Conservation (phyloP, 2,113 vertebrate species). For the Pelecanoides urinatrix region DNA sequence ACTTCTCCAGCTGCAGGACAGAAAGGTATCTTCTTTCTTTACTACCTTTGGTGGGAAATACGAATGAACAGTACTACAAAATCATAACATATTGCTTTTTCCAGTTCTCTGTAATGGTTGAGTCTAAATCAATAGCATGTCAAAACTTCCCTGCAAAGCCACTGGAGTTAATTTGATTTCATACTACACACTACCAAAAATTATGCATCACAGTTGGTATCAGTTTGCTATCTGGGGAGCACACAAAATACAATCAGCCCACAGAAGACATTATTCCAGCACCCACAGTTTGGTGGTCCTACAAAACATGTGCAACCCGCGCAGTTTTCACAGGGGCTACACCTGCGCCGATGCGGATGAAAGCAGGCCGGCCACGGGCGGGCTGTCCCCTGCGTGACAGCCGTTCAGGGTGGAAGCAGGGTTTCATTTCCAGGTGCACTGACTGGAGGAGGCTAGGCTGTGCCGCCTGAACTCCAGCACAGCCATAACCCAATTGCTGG, state of each 20-base stretch:
- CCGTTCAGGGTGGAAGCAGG: rapidly evolving
- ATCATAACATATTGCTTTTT: neutral
- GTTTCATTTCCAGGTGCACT: neutral
- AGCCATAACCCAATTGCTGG: neutral
- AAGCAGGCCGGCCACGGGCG: rapidly evolving
- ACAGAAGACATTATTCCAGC: neutral
- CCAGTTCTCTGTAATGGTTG: neutral
- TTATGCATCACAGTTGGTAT: neutral
- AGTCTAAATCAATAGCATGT: neutral
- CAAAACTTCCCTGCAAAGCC: neutral
- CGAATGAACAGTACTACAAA: neutral
- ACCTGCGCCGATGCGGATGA: rapidly evolving
- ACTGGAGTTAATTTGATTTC: neutral
- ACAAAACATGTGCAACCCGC: rapidly evolving
- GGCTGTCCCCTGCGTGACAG: neutral
- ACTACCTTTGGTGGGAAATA: neutral
- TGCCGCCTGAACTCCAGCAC: neutral
- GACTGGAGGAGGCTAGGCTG: neutral
- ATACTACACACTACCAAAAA: neutral
- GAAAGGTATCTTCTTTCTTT: neutral
- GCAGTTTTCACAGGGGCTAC: neutral
- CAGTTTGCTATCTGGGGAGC: neutral
- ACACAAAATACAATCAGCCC: neutral
- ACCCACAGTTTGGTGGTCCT: neutral
- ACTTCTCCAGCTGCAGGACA: neutral